Evolutionary conservation across 2,888 invertebrate genomes (phyloP), one percentile per base, ranked within the genome.

Genomic region (Chironomus riparius): DNA sequence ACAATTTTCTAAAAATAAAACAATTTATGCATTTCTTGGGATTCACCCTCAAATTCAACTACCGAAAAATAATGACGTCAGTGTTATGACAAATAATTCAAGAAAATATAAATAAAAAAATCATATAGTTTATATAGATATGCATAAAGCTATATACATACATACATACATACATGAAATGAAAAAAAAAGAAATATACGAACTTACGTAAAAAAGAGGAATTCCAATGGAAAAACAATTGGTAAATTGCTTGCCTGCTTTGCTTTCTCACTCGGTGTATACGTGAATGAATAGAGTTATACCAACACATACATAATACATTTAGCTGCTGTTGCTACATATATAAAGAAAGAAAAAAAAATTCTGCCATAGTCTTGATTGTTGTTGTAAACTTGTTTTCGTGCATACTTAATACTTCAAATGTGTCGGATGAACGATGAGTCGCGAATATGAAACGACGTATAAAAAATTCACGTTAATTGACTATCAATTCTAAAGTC

Each of bases 141-240:
- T 50, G 50, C 15, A 50, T 15, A 38, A 1, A 38, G 38, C 38
- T 38, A 38, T 38, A 38, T 38, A 38, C 10, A 38, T 38, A 38
- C 6, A 28, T 10, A 38, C 38, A 38, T 10, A 38, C 38, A 38
- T 38, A 38, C 10, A 38, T 38, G 38, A 38, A 38, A 38, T 38
- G 38, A 38, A 38, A 38, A 56, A n/a, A 56, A 38, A 38, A 28
- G n/a, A 50, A n/a, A 56, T 56, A 56, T 56, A 68, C 68, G 47
- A 74, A 74, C 47, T 65, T 68, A 68, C 47, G 72, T 71, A 50
- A 71, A 65, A 56, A 65, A 71, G 72, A 73, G 50, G 68, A 74
- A 74, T 74, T 74, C 74, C 74, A 74, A 68, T 74, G 47, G 74
- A 70, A 24, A 72, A 73, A 73, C 73, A 73, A 73, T 73, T 65